phyloP scores from a whole-genome alignment of 2,113 vertebrate genomes.

The Passer montanus region DNA sequence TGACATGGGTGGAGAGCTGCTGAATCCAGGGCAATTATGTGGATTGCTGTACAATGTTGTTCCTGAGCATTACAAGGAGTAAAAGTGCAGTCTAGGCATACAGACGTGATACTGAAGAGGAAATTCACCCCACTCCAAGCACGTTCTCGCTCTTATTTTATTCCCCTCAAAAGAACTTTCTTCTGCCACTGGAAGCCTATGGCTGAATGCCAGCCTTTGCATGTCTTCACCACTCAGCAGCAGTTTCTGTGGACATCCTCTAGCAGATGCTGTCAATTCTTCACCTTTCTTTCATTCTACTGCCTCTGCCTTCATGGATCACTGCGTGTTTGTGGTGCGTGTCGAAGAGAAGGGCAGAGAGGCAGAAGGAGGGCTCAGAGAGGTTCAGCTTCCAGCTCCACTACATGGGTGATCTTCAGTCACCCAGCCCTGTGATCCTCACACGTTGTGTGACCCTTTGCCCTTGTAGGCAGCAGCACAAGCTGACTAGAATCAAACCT shows the following conservation, averaged over 20 bases:
- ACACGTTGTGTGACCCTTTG: neutral
- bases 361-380: conserved; percentile 54
- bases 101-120: neutral
- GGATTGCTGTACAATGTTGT: neutral
- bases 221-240: conserved; percentile 26
- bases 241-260: conserved; percentile 63
- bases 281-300: conserved; percentile 65
- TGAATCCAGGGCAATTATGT: neutral
- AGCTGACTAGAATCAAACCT: conserved; percentile 20
- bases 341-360: conserved; percentile 64
- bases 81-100: neutral
- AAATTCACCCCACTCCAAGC: neutral
- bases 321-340: conserved; percentile 25
- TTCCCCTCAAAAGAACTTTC: neutral
- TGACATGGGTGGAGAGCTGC: neutral
- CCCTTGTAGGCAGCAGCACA: conserved; percentile 42
- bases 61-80: conserved; percentile 3
- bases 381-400: conserved; percentile 43
- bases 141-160: neutral
- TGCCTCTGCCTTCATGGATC: conserved; percentile 70
- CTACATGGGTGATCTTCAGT: conserved; percentile 31
- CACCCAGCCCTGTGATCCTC: conserved; percentile 49
- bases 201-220: conserved; percentile 39
- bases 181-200: conserved; percentile 2
- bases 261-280: conserved; percentile 72